These are phyloP conservation scores for Rhyzopertha dominica DNA, from an alignment of 1,140 invertebrate genomes.

Conservation along the genomic window DNA sequence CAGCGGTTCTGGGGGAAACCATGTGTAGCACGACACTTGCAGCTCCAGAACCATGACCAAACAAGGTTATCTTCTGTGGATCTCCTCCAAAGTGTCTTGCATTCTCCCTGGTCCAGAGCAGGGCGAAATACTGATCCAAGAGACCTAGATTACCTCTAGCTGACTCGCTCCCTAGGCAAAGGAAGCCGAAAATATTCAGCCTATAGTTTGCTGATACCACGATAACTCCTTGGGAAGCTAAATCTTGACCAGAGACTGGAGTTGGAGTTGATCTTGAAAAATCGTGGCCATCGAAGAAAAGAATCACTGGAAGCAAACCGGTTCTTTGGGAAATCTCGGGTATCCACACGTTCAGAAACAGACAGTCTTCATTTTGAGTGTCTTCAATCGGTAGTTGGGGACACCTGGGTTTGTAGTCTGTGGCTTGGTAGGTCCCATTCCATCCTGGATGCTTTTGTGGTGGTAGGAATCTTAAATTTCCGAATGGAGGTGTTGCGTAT, in stretches of 20 bases:
- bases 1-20: slow-evolving; percentile 54
- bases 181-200: slow-evolving; percentile 63
- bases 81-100: slow-evolving; percentile 69
- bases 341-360: slow-evolving; percentile 36
- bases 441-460: slow-evolving; percentile 28
- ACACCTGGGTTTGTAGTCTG: slow-evolving; percentile 21
- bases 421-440: slow-evolving; percentile 29
- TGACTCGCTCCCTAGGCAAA: slow-evolving; percentile 56
- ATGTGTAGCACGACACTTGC: slow-evolving; percentile 57
- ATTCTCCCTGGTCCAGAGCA: slow-evolving; percentile 68
- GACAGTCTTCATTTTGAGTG: slow-evolving; percentile 30
- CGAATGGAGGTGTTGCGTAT: slow-evolving; percentile 30
- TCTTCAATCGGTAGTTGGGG: slow-evolving; percentile 25
- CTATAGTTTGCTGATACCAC: slow-evolving; percentile 61
- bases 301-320: slow-evolving; percentile 30
- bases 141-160: slow-evolving; percentile 64
- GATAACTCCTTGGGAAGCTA: slow-evolving; percentile 59
- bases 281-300: slow-evolving; percentile 35
- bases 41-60: slow-evolving; percentile 64
- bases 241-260: slow-evolving; percentile 57
- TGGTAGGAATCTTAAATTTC: slow-evolving; percentile 28
- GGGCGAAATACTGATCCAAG: slow-evolving; percentile 64
- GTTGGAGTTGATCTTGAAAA: slow-evolving; percentile 32
- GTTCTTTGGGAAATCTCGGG: too few relatives aligned
- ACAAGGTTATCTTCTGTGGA: slow-evolving; percentile 59